Evolutionary conservation across 2,113 vertebrate species (phyloP), one percentile per base, ranked within the genome.

Genomic region (Sturnira hondurensis): DNA sequence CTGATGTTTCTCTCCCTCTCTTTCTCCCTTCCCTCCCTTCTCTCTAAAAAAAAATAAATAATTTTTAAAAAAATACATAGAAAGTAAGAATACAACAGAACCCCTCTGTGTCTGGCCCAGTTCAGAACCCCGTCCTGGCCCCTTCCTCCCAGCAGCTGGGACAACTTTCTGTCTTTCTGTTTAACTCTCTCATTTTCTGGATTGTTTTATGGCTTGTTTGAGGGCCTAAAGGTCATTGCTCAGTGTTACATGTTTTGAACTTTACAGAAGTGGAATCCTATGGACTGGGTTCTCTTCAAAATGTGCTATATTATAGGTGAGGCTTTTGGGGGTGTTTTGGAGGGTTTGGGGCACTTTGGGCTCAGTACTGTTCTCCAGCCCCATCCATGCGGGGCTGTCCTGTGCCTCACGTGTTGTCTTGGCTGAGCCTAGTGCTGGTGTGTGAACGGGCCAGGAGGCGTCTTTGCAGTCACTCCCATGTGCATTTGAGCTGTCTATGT

Each of bases 381-480:
- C 10, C 16, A 12, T 0, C 26, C 16, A 0, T 14, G 65, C 26
- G 4, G 8, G 10, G 16, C 0, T 9, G n/a, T 38, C 54, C 81
- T 26, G 45, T 5, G 31, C 31, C 71, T 38, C 33, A 5, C 36
- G 5, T 52, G 28, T 45, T 70, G 52, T 31, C 61, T 58, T 33
- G 77, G 45, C 14, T 3, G 58, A 67, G 31, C n/a, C 19, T 24
- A 15, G 9, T 26, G 13, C 41, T 41, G 28, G 24, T 2, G 78
- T 45, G 63, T 13, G 24, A 43, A 54, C 33, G 5, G 33, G 33
- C 65, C 85, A 24, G 50, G 13, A 26, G 15, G 73, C 12, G 14
- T 45, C 31, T 22, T 7, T 0, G 2, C 0, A 10, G 14, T 41
- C 9, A 3, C 70, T 33, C 1, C 43, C 0, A 33, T 4, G 14